phyloP scores from a whole-genome alignment of 2,888 invertebrate genomes.

The Phortica magna region DNA sequence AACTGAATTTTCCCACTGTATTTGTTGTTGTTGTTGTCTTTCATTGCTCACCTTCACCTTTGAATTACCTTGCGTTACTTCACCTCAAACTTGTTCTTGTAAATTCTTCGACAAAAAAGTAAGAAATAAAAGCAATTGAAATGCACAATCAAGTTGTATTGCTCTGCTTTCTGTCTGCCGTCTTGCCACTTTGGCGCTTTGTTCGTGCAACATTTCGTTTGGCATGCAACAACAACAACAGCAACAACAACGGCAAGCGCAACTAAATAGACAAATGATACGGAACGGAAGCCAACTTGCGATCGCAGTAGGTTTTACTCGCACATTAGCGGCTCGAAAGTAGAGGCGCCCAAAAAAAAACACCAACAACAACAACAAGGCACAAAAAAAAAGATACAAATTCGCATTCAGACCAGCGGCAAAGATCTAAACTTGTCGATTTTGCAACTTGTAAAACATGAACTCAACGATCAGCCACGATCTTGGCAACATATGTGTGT shows the following conservation, averaged over 20 bases:
- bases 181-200: background rate
- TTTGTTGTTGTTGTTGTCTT: background rate
- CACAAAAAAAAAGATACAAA: constrained; percentile 10
- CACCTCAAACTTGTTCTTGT: too few species aligned
- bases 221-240: background rate
- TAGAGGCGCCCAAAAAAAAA: constrained; percentile 48
- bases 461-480: constrained; percentile 15
- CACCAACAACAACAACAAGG: background rate
- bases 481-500: constrained; percentile 20
- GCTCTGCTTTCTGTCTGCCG: too few species aligned
- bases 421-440: constrained; percentile 32
- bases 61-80: constrained; percentile 27
- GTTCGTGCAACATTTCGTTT: background rate
- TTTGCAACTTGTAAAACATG: constrained; percentile 28
- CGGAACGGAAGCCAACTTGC: constrained; percentile 73
- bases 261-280: constrained; percentile 75
- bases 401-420: constrained; percentile 1
- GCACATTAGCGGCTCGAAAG: constrained; percentile 74
- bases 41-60: background rate
- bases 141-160: constrained; percentile 42
- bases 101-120: constrained; percentile 69
- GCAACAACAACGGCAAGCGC: constrained; percentile 49
- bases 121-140: constrained; percentile 58
- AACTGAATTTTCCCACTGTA: background rate
- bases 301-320: constrained; percentile 62